Evolutionary conservation across 1,140 invertebrate species (phyloP).

Genomic region (Cotesia glomerata): DNA sequence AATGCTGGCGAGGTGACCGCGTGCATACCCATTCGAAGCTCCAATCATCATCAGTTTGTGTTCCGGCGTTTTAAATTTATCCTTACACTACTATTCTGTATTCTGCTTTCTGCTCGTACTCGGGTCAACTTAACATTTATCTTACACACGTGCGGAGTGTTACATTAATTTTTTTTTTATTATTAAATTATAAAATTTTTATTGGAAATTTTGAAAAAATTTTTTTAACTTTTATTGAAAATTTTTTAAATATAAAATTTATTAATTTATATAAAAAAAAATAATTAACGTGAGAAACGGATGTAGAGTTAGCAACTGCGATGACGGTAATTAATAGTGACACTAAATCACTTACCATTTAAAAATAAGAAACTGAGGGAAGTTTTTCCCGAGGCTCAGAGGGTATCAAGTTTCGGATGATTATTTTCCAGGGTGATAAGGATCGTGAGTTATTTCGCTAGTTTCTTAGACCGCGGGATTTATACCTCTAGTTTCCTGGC

Average conservation of each 20-base stretch:
- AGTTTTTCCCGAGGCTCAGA: constrained; percentile 14
- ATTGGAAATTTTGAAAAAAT: no score
- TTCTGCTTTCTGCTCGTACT: not conserved
- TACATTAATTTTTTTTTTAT: no score
- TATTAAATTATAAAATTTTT: no score
- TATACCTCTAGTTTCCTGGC: not conserved
- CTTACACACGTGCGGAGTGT: constrained; percentile 24
- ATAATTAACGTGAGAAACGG: no score
- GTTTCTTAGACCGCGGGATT: not conserved
- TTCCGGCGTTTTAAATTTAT: constrained; percentile 22
- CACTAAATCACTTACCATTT: constrained; percentile 36
- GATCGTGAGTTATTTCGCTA: constrained; percentile 18
- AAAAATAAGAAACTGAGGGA: constrained; percentile 7
- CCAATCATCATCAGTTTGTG: constrained; percentile 50
- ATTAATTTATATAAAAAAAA: no score
- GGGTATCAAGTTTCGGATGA: constrained; percentile 18
- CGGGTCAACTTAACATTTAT: constrained; percentile 36
- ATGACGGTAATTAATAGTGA: constrained; percentile 35
- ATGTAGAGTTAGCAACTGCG: constrained; percentile 9
- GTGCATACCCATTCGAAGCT: constrained; percentile 39
- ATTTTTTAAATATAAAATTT: no score
- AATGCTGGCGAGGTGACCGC: constrained; percentile 28
- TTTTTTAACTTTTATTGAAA: no score
- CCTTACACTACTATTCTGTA: not conserved
- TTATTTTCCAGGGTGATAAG: constrained; percentile 9